Base-by-base conservation (phyloP, 1,140 invertebrate species). In the Euura lappo region DNA sequence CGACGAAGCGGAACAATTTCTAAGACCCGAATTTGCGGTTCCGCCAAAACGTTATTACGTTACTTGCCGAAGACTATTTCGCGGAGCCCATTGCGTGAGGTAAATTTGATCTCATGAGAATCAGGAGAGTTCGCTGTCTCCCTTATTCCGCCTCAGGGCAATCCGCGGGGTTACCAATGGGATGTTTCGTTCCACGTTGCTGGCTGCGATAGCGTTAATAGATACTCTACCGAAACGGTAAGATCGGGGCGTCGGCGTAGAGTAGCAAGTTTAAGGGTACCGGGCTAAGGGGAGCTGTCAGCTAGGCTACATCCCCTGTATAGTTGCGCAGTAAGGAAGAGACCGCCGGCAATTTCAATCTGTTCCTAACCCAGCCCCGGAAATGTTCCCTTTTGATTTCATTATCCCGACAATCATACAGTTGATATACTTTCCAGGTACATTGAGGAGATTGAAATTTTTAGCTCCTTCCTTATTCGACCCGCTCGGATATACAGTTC, bases 391-490 rank as follows among this genome's bases (percentile, higher is more conserved):
- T 8, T 3, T n/a, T 60, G 51, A 60, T 60, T 60, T 60, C 51
- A 60, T 60, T 60, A 60, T 60, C 51, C 51, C 51, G 51, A 60
- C 51, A 60, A 60, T 60, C 51, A 60, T 60, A 60, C 51, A 60
- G 51, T 60, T 60, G 8, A n/a, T 60, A 60, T 60, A 60, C 13
- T 60, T 60, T 60, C 51, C 51, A 60, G 8, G 51, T 8, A 60
- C 51, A 60, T 60, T n/a, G 2, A n/a, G 51, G 51, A 11, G 13
- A 60, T 60, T 60, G 51, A 60, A 60, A 60, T 60, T 60, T 60
- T 60, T 60, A 8, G 4, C 13, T 3, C 5, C 4, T 60, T 60
- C 6, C 13, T 60, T 51, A 7, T 51, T 51, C 47, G 47, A 8
- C n/a, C 47, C 47, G 11, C n/a, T 51, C 28, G 28, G 7, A 51